Conservation (phyloP, 2,888 invertebrate species). For the Torymus aiolomorphi region DNA sequence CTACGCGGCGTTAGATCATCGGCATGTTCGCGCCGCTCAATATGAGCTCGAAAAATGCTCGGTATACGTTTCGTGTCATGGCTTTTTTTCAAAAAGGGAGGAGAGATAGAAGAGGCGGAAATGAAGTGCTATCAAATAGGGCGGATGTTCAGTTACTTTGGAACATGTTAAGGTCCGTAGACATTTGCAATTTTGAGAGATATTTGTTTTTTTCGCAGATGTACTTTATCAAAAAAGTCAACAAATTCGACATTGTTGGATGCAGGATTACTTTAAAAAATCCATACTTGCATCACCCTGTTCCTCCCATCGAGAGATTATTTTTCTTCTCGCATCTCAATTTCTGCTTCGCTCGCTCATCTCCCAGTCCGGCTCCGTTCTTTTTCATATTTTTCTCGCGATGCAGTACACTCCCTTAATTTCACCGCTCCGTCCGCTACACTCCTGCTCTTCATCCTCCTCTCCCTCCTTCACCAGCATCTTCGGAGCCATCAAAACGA, state of each 20-base stretch:
- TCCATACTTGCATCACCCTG: neutral
- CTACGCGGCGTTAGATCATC: constrained; percentile 72
- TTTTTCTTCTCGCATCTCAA: constrained; percentile 24
- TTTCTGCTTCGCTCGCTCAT: neutral
- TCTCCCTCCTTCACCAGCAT: neutral
- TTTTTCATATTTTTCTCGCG: constrained; percentile 32
- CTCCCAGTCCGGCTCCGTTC: neutral
- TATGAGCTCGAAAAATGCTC: constrained; percentile 56
- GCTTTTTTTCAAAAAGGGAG: no score
- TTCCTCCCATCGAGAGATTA: constrained; percentile 30
- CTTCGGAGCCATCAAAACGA: constrained; percentile 48
- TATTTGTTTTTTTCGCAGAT: no score
- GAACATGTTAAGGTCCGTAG: no score
- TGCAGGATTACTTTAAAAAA: no score
- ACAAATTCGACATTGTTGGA: no score
- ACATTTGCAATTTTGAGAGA: no score
- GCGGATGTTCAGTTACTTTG: no score
- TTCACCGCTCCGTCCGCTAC: constrained; percentile 49
- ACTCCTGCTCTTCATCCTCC: constrained; percentile 43
- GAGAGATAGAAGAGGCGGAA: no score
- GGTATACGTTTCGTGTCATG: constrained; percentile 9
- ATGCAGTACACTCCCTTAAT: constrained; percentile 41
- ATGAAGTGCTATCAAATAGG: no score
- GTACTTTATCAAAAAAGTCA: no score
- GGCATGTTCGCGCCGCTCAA: constrained; percentile 60